Base-by-base conservation (phyloP, 2,888 invertebrate species). In the Trissolcus brochymenae region DNA sequence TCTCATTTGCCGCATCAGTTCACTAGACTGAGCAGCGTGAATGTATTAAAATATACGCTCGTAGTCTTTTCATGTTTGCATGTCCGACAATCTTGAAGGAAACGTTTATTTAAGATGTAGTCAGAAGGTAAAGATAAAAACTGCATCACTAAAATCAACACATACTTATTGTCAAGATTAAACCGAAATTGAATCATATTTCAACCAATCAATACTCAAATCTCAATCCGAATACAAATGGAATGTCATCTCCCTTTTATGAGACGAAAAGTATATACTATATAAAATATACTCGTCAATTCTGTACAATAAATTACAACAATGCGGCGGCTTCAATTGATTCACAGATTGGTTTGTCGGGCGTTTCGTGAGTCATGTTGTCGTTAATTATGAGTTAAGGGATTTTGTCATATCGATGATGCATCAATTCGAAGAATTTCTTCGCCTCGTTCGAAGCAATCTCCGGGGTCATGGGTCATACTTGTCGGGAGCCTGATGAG, bases 401-500 rank as follows among this genome's bases (percentile, higher is more conserved):
- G n/a, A 72, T 56, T 19, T 65, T 76, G 56, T 74, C 66, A 43
- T 68, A 72, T 40, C 74, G 72, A 73, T 60, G 56, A 54, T 79
- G 59, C 54, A 71, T 68, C 50, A 59, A 49, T 62, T 78, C 68
- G 43, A 64, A 59, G 11, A 67, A 41, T 40, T 51, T 74, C 46
- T 60, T 51, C 1, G 19, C 4, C 53, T 67, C 57, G 21, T 40
- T 51, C 13, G 51, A 60, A 16, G 13, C 9, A 49, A n/a, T 13
- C 6, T 49, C 51, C 6, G 60, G 62, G 19, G 17, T 64, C 21
- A 43, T 54, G 68, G 64, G 82, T 85, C 84, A 86, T 79, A 84
- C 82, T 64, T 84, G 79, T 21, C 84, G 83, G 6, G 83, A 78
- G 17, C 79, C 53, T 46, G 71, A 84, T 25, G 77, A 66, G 19